Conservation (phyloP, 1,140 invertebrate species). For the Mamestra configurata region DNA sequence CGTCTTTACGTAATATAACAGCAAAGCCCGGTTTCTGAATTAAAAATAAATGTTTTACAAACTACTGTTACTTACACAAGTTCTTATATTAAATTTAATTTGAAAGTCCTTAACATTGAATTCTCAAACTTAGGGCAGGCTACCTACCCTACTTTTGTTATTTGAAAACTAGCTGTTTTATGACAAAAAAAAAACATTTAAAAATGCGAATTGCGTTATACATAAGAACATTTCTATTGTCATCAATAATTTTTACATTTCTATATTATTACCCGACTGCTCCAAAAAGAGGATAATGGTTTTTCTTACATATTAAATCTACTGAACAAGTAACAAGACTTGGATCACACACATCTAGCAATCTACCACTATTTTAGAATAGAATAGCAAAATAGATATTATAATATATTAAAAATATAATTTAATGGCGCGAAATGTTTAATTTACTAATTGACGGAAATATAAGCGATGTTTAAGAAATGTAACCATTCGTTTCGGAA, state of each 20-base stretch:
- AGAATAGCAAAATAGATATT: conserved; percentile 40
- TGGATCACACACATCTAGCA: conserved; percentile 16
- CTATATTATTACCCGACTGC: not conserved
- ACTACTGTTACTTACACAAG: too few species aligned
- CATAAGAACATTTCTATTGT: not conserved
- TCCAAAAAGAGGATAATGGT: not conserved
- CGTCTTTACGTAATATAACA: too few species aligned
- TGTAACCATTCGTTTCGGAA: too few species aligned
- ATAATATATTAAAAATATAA: conserved; percentile 16
- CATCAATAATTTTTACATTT: not conserved
- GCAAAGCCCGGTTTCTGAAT: too few species aligned
- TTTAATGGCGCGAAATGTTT: conserved; percentile 18
- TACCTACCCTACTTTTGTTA: too few species aligned
- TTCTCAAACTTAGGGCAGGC: too few species aligned
- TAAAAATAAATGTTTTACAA: too few species aligned
- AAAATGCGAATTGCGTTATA: too few species aligned
- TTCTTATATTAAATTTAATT: too few species aligned
- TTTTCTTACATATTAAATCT: not conserved
- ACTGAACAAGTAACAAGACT: not conserved
- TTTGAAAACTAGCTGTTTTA: too few species aligned
- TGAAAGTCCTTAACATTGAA: too few species aligned
- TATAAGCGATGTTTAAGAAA: conserved; percentile 1
- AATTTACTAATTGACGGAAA: conserved; percentile 23
- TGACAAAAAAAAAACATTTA: too few species aligned
- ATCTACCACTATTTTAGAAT: conserved; percentile 8